These are phyloP conservation scores for Drosophila biarmipes DNA, from an alignment of 1,140 invertebrate species.

Conservation along the genomic window DNA sequence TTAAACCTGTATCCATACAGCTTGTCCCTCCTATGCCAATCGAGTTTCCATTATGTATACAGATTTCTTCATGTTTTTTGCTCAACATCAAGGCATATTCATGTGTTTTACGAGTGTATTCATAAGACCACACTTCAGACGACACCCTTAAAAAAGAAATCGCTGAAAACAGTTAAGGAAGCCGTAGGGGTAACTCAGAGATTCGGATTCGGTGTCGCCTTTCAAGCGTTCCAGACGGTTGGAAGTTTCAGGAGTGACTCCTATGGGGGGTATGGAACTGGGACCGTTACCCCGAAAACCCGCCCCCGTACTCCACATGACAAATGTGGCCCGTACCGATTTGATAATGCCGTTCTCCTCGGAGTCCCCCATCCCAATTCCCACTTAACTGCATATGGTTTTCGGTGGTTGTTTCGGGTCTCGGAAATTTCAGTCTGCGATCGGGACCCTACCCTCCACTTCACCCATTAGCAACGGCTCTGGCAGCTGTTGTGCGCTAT, in stretches of 20 bases:
- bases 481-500: conserved; percentile 58
- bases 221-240: conserved; percentile 30
- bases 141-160: conserved; percentile 39
- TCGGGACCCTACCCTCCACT: conserved; percentile 38
- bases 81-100: conserved; percentile 34
- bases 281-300: conserved; percentile 4
- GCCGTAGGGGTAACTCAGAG: conserved; percentile 27
- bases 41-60: conserved; percentile 52
- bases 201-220: conserved; percentile 35
- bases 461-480: conserved; percentile 53
- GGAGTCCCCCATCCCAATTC: conserved; percentile 13
- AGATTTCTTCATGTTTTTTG: conserved; percentile 54
- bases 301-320: conserved; percentile 27
- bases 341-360: conserved; percentile 18
- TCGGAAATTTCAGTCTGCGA: conserved; percentile 53
- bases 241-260: conserved; percentile 27
- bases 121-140: conserved; percentile 27
- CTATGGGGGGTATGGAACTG: conserved; percentile 14
- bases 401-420: conserved; percentile 62
- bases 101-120: conserved; percentile 18
- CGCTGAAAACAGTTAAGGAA: conserved; percentile 29
- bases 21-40: conserved; percentile 51
- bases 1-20: conserved; percentile 59
- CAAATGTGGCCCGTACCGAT: conserved; percentile 12
- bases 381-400: conserved; percentile 34